Base-by-base conservation (phyloP, 2,797 vertebrate genomes). In the Zenarchopterus dispar region DNA sequence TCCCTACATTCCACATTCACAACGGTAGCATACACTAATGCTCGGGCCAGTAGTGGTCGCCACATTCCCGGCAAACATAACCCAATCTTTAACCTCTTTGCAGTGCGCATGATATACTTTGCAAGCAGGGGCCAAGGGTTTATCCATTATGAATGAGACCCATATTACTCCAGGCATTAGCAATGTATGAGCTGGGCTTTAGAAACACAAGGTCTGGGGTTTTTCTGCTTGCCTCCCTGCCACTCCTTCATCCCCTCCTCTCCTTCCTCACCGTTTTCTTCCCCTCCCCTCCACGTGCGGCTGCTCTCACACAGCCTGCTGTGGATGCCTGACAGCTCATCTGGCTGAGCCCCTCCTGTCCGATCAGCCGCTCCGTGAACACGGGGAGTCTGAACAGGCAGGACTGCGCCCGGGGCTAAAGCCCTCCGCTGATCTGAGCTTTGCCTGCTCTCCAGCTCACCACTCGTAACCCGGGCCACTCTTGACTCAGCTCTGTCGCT, bases 101-200 rank as follows among this genome's bases (percentile, higher is more conserved):
- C 87, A 81, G 84, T 83, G 88, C 62, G 62, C 84, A 91, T 88
- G 89, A 88, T 92, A 92, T 87, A 90, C 84, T 89, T 90, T 91
- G 88, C 89, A 85, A 85, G 86, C 84, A 72, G 74, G 73, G 87
- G 85, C 65, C 70, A 70, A 66, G 50, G 78, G 22, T 84, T 80
- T 81, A 92, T 93, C 87, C 89, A 93, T 93, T 92, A 93, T 93
- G 90, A 91, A 93, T 92, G 92, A 93, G 88, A 91, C 90, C 89
- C 82, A 90, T 88, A 92, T 92, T 91, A 91, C 91, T 93, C 84
- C 69, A 47, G 84, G 84, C 91, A 92, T 93, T 92, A 93, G 87
- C 89, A 92, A 93, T 93, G 92, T 91, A 93, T 91, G 91, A 93
- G 90, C 79, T 89, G 90, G 88, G 91, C 89, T 88, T 89, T 86